These are phyloP conservation scores for Clepsis dumicolana DNA, from an alignment of 2,888 invertebrate species.

Conservation along the genomic window DNA sequence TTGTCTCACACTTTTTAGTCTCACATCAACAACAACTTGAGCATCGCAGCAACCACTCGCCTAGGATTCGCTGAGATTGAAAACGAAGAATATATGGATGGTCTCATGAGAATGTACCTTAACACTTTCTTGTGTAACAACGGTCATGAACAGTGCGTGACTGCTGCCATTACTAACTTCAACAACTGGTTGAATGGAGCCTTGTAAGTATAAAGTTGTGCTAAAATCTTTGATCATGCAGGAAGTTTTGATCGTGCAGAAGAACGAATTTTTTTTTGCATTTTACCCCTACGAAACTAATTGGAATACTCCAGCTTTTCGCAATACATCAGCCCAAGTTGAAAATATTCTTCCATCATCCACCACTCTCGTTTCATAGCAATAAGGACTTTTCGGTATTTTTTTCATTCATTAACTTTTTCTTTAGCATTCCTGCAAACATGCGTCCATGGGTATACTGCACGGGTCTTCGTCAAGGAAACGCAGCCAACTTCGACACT, in stretches of 20 bases:
- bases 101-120: constrained; percentile 83
- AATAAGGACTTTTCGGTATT: background rate
- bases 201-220: constrained; percentile 58
- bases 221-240: too few relatives aligned
- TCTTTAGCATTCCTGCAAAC: constrained; percentile 67
- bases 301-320: too few relatives aligned
- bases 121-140: constrained; percentile 85
- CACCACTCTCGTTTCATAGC: background rate
- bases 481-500: constrained; percentile 87
- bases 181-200: constrained; percentile 65
- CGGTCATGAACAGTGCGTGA: constrained; percentile 71
- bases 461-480: constrained; percentile 88
- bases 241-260: too few relatives aligned
- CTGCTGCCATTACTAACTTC: constrained; percentile 70
- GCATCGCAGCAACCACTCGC: constrained; percentile 75
- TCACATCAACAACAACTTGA: constrained; percentile 72
- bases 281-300: too few relatives aligned
- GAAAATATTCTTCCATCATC: background rate
- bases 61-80: constrained; percentile 80
- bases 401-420: background rate
- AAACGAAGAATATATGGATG: constrained; percentile 79
- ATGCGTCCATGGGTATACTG: constrained; percentile 92
- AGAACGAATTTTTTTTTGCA: too few relatives aligned
- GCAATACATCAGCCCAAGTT: background rate
- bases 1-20: constrained; percentile 61